Base-by-base conservation (phyloP, 1,140 invertebrate genomes). In the Drosophila persimilis region DNA sequence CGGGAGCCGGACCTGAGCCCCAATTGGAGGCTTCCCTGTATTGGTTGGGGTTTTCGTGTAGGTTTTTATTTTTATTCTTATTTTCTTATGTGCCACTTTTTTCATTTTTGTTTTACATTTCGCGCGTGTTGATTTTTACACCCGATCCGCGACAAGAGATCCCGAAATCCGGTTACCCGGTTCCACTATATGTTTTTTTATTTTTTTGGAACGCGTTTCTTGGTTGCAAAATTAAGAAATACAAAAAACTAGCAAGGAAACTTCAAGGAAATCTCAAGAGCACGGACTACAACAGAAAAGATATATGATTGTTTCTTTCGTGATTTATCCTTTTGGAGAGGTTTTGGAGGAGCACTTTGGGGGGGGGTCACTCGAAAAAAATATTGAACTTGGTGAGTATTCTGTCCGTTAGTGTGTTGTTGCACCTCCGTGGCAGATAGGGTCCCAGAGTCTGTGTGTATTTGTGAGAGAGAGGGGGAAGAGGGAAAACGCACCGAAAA, bases 401-500 rank as follows among this genome's bases (percentile, higher is more conserved):
- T 39, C 35, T 39, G 35, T 13, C 11, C 11, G 35, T 13, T 11
- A 39, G 35, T 39, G 35, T 39, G 11, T 39, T 39, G 11, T 39
- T 39, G 35, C 35, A 39, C 11, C 35, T 39, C 35, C 35, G 35
- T 39, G 11, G 35, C 26, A 31, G 11, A 57, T 17, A 48, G 22
- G 26, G 44, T 22, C 6, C 15, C 6, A 24, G 24, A 26, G 54
- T 26, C 15, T 52, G 7, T 8, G 41, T 39, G 35, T 39, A 11
- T 39, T 39, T 1, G 22, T 24, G n/a, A 48, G 44, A 8, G 24
- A 15, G 26, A 6, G 17, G 15, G 20, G 17, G 29, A 29, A 59
- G 43, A 26, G 20, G n/a, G 22, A 56, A 15, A 88, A 65, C 76
- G 52, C 72, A 90, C 86, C 88, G 88, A 85, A 88, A 88, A 80